Evolutionary conservation across 2,797 vertebrate genomes (phyloP).

Genomic region (Cephalopachus bancanus): DNA sequence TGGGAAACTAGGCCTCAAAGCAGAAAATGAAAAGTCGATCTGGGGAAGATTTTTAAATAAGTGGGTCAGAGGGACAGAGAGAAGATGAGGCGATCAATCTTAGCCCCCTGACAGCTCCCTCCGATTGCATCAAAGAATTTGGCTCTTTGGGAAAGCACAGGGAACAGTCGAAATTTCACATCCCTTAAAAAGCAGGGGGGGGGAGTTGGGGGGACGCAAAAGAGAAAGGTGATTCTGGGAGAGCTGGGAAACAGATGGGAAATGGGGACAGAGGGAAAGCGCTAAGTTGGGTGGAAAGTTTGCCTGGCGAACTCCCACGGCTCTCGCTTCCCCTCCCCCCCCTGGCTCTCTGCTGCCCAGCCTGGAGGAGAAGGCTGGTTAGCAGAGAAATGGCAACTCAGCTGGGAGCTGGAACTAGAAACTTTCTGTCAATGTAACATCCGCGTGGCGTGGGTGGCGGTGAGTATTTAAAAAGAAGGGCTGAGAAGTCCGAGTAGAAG

Average conservation of each 20-base stretch:
- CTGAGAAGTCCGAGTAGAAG: slow-evolving; percentile 42
- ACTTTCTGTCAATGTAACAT: slow-evolving; percentile 90
- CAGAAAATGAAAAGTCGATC: slow-evolving; percentile 84
- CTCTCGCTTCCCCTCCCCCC: slow-evolving; percentile 76
- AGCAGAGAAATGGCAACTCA: slow-evolving; percentile 80
- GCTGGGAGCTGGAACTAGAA: slow-evolving; percentile 84
- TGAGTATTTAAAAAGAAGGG: slow-evolving; percentile 86
- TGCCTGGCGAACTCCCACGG: slow-evolving; percentile 78
- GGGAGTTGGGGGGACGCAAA: slow-evolving; percentile 48
- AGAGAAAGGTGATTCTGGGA: slow-evolving; percentile 72
- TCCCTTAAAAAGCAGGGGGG: slow-evolving; percentile 74
- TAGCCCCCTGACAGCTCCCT: slow-evolving; percentile 94
- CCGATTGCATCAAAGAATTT: slow-evolving; percentile 90
- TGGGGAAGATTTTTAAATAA: slow-evolving; percentile 83
- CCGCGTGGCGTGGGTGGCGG: slow-evolving; percentile 96
- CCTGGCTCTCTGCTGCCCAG: slow-evolving; percentile 14
- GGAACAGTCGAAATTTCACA: slow-evolving; percentile 74
- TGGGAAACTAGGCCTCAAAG: slow-evolving; percentile 79
- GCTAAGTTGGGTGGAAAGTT: slow-evolving; percentile 84
- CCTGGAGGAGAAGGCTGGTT: slow-evolving; percentile 73
- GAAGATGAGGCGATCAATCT: slow-evolving; percentile 96
- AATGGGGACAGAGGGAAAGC: slow-evolving; percentile 34
- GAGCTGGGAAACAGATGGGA: slow-evolving; percentile 79
- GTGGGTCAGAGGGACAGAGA: slow-evolving; percentile 83
- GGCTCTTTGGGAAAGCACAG: slow-evolving; percentile 82